phyloP scores from a whole-genome alignment of 2,113 vertebrate genomes.

The Lonchura striata region DNA sequence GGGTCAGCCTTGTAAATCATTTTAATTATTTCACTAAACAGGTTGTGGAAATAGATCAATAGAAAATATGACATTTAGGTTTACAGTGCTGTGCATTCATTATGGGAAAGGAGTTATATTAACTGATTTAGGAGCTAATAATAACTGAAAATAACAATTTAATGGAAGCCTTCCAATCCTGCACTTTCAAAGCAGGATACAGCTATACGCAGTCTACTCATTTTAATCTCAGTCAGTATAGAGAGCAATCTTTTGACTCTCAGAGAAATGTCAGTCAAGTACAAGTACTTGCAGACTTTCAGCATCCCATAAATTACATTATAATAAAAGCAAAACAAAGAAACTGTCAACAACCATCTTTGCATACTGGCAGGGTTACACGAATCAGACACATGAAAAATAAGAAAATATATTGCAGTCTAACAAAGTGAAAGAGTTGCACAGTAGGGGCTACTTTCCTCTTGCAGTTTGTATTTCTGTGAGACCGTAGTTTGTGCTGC shows the following conservation, averaged over 20 bases:
- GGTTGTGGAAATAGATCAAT: slow-evolving; percentile 58
- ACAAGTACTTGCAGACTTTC: background rate
- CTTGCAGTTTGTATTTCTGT: background rate
- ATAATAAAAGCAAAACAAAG: slow-evolving; percentile 15
- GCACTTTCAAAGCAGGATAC: slow-evolving; percentile 14
- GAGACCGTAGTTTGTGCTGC: background rate
- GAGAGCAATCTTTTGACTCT: slow-evolving; percentile 6
- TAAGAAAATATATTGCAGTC: background rate
- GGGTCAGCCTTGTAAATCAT: slow-evolving; percentile 56
- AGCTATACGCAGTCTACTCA: background rate
- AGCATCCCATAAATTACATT: slow-evolving; percentile 12
- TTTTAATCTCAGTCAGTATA: slow-evolving; percentile 33
- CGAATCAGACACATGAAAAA: background rate
- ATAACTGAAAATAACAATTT: slow-evolving; percentile 59
- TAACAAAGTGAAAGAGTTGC: background rate
- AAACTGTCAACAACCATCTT: background rate
- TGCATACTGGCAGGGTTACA: background rate
- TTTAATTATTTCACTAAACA: slow-evolving; percentile 68
- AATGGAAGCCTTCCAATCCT: slow-evolving; percentile 52
- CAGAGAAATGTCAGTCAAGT: slow-evolving; percentile 12
- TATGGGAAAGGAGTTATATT: slow-evolving; percentile 55
- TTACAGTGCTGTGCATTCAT: slow-evolving; percentile 45
- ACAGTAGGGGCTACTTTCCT: background rate
- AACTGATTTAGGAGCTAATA: slow-evolving; percentile 61
- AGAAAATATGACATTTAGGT: slow-evolving; percentile 59